A percentile compares a stretch with the other conserved stretches of the same genome.
Conservation (phyloP, 2,888 invertebrate species). For the Cheilosia soror region DNA sequence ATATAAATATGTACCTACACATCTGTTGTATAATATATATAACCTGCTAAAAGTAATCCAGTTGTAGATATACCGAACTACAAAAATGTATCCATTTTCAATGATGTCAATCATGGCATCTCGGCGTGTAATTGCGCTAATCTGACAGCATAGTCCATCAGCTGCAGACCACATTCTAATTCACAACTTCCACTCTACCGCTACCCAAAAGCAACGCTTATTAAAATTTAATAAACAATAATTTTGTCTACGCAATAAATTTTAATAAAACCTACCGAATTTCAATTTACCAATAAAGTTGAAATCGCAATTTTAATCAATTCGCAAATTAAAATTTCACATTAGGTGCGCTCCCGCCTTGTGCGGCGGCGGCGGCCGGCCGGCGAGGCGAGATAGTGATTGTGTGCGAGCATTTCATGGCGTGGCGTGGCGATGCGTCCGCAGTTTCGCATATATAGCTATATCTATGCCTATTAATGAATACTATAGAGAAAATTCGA, state of each 20-base stretch:
- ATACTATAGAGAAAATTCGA: constrained; percentile 72
- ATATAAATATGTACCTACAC: too few relatives aligned
- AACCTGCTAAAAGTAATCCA: too few relatives aligned
- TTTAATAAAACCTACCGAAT: constrained; percentile 74
- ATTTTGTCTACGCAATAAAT: constrained; percentile 72
- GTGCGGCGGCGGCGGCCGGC: background rate
- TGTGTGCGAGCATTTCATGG: constrained; percentile 20
- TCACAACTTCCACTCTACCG: background rate
- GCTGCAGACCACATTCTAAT: background rate
- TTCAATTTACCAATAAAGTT: constrained; percentile 83
- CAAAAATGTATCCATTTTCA: too few relatives aligned
- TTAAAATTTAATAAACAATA: constrained; percentile 70
- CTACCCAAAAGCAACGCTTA: constrained; percentile 17
- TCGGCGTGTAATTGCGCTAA: background rate
- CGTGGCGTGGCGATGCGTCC: constrained; percentile 35
- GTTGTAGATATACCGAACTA: too few relatives aligned
- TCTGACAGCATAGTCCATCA: constrained; percentile 5
- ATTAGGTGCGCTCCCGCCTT: constrained; percentile 45
- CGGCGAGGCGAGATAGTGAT: constrained; percentile 8
- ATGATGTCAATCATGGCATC: background rate
- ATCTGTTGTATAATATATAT: too few relatives aligned
- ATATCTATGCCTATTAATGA: constrained; percentile 23
- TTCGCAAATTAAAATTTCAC: constrained; percentile 78
- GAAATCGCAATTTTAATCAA: constrained; percentile 83
- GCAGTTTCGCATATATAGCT: background rate